Percentiles rank a stretch among this genome's conserved stretches.
Evolutionary conservation across 2,113 vertebrate species (phyloP).

Genomic region (Salminus brasiliensis): DNA sequence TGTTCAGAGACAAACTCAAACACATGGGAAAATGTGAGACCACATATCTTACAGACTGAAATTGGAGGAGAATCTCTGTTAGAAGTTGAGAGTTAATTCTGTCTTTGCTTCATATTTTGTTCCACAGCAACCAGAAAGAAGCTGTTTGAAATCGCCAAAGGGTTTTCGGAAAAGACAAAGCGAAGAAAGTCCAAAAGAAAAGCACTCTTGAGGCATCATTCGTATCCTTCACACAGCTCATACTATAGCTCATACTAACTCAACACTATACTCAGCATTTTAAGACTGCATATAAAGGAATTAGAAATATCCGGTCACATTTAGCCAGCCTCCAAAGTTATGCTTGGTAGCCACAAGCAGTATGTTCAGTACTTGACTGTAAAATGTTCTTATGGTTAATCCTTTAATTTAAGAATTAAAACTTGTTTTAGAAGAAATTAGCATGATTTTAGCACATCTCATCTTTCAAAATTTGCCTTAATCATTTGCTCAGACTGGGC

Average conservation of each 20-base stretch:
- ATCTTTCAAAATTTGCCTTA: constrained; percentile 51
- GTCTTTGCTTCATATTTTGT: background rate
- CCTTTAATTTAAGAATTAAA: too few species aligned
- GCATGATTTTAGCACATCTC: background rate
- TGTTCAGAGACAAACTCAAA: constrained; percentile 97
- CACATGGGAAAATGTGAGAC: constrained; percentile 99
- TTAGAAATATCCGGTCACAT: too few species aligned
- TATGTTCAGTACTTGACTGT: too few species aligned
- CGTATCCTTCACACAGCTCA: constrained; percentile 82
- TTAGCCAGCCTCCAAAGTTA: background rate
- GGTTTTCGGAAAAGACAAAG: constrained; percentile 96
- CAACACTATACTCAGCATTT: background rate
- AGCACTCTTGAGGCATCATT: constrained; percentile 88
- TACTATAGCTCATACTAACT: too few species aligned
- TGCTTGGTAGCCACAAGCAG: background rate
- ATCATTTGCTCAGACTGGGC: constrained; percentile 77
- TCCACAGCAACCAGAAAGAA: constrained; percentile 91
- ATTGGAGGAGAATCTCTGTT: background rate
- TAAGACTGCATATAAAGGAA: background rate
- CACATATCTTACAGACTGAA: background rate
- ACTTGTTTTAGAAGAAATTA: background rate
- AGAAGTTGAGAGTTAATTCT: background rate
- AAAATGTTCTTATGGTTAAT: too few species aligned
- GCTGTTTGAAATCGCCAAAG: constrained; percentile 93
- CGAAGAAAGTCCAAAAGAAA: constrained; percentile 92